A percentile compares a stretch with the other conserved stretches of the same genome.
phyloP scores from a whole-genome alignment of 92 coral and sea anemone species.

The Bergia puertoricense region DNA sequence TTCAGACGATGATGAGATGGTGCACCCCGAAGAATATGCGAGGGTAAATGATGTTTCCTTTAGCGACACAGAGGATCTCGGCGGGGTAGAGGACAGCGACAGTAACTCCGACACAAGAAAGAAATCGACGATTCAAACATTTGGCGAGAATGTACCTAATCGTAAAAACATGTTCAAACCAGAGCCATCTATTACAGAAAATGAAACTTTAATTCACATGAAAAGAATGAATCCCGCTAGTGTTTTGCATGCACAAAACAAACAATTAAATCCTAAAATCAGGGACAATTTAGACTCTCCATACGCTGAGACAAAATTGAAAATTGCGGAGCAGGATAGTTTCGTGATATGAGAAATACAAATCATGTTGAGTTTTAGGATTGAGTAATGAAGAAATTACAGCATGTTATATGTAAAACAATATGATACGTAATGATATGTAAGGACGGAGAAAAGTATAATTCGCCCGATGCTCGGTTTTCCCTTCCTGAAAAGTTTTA shows the following conservation, averaged over 20 bases:
- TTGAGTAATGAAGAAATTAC: not conserved
- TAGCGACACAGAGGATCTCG: slow-evolving; percentile 7
- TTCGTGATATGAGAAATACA: not conserved
- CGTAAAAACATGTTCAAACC: not conserved
- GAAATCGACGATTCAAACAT: not conserved
- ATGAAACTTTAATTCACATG: not conserved
- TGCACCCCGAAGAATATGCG: not conserved
- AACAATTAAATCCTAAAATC: not conserved
- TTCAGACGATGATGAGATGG: not conserved
- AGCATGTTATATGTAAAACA: not conserved
- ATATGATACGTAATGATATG: not conserved
- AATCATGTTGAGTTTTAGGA: not conserved
- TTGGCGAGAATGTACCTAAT: not conserved
- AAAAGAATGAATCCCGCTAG: not conserved
- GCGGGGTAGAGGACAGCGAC: not conserved
- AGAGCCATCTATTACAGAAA: not conserved
- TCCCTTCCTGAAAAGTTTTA: no score
- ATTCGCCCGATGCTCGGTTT: no score
- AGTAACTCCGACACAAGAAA: not conserved
- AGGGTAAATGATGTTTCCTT: slow-evolving; percentile 5
- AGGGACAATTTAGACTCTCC: not conserved
- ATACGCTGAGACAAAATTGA: not conserved
- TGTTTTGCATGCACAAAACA: not conserved
- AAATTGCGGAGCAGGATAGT: not conserved
- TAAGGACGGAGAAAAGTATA: not conserved